A percentile compares a stretch with the other conserved stretches of the same genome.
Evolutionary conservation across 2,113 vertebrate genomes (phyloP).

Genomic region (Bambusicola thoracicus): DNA sequence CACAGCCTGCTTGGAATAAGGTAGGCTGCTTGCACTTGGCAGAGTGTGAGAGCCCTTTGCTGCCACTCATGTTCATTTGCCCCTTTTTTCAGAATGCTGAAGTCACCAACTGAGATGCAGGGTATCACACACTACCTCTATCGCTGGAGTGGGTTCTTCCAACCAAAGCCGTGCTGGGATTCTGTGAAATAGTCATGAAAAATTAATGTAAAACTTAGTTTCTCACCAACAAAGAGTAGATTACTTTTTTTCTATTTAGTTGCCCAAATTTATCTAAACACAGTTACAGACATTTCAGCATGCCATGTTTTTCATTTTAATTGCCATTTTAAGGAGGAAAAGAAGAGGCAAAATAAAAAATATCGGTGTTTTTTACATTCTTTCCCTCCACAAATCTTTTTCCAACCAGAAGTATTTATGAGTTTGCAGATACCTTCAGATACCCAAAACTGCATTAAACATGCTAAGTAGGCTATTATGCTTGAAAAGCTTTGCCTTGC

Average conservation of each 20-base stretch:
- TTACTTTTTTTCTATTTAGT: not conserved
- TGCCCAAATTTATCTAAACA: not conserved
- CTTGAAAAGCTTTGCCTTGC: accelerated
- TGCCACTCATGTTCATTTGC: not conserved
- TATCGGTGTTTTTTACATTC: not conserved
- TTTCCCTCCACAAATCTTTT: not conserved
- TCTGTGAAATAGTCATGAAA: not conserved
- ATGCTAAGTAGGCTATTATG: not conserved
- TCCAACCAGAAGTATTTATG: not conserved
- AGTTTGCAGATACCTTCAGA: not conserved
- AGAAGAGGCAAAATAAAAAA: not conserved
- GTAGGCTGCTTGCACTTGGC: not conserved
- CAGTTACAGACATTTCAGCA: not conserved
- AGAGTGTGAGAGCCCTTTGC: not conserved
- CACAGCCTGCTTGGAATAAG: not conserved
- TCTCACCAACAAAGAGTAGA: not conserved
- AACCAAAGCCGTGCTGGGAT: not conserved
- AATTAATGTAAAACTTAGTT: not conserved
- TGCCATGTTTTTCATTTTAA: not conserved
- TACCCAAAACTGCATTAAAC: not conserved
- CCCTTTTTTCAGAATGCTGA: not conserved
- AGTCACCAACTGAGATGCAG: not conserved
- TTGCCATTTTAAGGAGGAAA: not conserved
- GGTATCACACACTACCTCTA: not conserved
- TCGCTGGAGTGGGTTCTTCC: not conserved